Percentiles rank a stretch among this genome's conserved stretches.
Evolutionary conservation across 2,797 vertebrate species (phyloP).

Genomic region (Arrhamphus sclerolepis): DNA sequence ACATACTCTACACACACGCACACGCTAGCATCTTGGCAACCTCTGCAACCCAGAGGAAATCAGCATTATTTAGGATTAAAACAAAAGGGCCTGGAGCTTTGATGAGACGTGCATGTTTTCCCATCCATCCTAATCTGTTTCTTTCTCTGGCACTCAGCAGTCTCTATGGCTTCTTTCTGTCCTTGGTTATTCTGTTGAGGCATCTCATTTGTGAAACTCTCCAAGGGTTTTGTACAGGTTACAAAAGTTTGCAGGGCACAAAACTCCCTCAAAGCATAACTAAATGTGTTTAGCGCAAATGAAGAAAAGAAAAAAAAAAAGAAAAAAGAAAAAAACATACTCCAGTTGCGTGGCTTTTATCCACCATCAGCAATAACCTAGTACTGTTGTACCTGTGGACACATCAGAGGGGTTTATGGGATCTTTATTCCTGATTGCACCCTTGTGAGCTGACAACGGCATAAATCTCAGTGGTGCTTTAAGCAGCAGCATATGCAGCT

Average conservation of each 20-base stretch:
- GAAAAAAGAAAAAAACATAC: slow-evolving; percentile 36
- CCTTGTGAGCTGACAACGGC: slow-evolving; percentile 79
- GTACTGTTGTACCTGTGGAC: slow-evolving; percentile 75
- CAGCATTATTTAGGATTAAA: slow-evolving; percentile 72
- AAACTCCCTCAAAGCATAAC: slow-evolving; percentile 47
- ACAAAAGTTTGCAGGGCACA: slow-evolving; percentile 12
- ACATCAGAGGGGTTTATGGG: slow-evolving; percentile 80
- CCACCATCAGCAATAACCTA: slow-evolving; percentile 72
- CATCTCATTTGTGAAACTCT: slow-evolving; percentile 22
- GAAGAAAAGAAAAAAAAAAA: slow-evolving; percentile 31
- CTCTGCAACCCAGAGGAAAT: slow-evolving; percentile 65
- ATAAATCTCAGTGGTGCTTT: slow-evolving; percentile 78
- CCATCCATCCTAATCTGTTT: slow-evolving; percentile 52
- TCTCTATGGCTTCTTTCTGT: slow-evolving; percentile 23
- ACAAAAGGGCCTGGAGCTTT: slow-evolving; percentile 62
- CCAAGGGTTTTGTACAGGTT: slow-evolving; percentile 34
- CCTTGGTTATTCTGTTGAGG: slow-evolving; percentile 23
- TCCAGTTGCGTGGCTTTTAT: slow-evolving; percentile 60
- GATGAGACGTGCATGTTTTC: slow-evolving; percentile 47
- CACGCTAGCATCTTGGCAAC: slow-evolving; percentile 54
- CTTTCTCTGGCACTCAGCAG: slow-evolving; percentile 44
- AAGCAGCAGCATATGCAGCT: slow-evolving; percentile 79
- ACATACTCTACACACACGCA: slow-evolving; percentile 9
- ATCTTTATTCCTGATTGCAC: slow-evolving; percentile 81
- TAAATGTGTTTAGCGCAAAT: slow-evolving; percentile 44